Conservation (phyloP, 2,797 vertebrate genomes). For the Pelochelys cantorii region DNA sequence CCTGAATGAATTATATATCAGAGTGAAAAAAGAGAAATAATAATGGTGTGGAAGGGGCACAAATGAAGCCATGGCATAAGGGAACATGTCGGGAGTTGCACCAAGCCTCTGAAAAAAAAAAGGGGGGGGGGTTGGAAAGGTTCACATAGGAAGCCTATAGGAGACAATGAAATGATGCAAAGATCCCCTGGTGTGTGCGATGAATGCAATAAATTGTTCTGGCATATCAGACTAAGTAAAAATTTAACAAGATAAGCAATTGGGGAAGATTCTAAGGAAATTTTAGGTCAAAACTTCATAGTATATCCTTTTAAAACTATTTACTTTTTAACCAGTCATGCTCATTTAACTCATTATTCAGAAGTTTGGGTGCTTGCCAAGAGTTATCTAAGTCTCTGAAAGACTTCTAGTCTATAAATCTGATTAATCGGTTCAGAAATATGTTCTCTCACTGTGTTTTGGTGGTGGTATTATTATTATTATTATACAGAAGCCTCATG, state of each 20-base stretch:
- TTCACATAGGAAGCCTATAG: not conserved
- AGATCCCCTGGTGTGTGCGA: not conserved
- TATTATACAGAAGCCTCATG: not conserved
- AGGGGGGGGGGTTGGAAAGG: not conserved
- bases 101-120: not conserved
- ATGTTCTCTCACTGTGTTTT: not conserved
- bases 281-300: conserved; percentile 8
- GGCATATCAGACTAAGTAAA: not conserved
- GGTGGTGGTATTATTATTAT: not conserved
- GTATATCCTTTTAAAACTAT: not conserved
- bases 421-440: not conserved
- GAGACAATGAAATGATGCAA: not conserved
- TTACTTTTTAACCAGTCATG: not conserved
- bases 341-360: not conserved
- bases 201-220: not conserved
- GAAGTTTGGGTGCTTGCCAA: not conserved
- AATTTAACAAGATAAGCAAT: not conserved
- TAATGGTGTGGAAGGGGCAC: not conserved
- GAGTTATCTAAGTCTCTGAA: not conserved
- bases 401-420: not conserved
- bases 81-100: not conserved
- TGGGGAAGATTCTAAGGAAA: not conserved
- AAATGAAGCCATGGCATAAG: not conserved
- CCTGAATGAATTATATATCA: not conserved
- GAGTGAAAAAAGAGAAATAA: not conserved